Percentiles rank a stretch among this genome's conserved stretches.
Evolutionary conservation across 2,888 invertebrate genomes (phyloP).

Genomic region (Platycheirus rosarum): DNA sequence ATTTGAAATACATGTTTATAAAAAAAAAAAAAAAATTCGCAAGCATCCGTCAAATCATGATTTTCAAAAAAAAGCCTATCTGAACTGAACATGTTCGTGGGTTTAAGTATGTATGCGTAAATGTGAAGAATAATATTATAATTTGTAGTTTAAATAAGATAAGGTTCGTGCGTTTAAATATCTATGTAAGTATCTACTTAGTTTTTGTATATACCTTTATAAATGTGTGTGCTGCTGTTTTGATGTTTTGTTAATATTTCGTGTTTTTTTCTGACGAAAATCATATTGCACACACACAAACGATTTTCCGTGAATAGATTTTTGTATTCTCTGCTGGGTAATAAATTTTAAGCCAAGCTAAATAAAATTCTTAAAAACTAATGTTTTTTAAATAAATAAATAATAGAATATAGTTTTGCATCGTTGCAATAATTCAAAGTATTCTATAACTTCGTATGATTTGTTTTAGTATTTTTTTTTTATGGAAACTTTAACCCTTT

Average conservation of each 20-base stretch:
- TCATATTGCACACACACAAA: conserved; percentile 31
- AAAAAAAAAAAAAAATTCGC: conserved; percentile 8
- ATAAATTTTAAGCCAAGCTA: conserved; percentile 38
- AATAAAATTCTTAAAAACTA: conserved; percentile 25
- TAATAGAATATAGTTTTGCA: conserved; percentile 4
- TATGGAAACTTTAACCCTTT: conserved; percentile 59
- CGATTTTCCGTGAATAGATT: too few relatives aligned
- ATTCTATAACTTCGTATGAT: too few relatives aligned
- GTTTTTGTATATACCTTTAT: conserved; percentile 12
- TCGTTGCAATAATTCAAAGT: conserved; percentile 25
- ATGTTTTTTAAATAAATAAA: neutral
- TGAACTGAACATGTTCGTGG: conserved; percentile 40
- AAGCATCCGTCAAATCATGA: conserved; percentile 1
- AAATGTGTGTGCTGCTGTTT: conserved; percentile 15
- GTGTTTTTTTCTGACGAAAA: conserved; percentile 14
- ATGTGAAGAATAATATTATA: conserved; percentile 40
- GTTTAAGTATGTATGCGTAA: conserved; percentile 66
- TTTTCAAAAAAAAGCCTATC: conserved; percentile 25
- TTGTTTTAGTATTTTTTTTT: conserved; percentile 29
- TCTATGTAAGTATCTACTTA: conserved; percentile 51
- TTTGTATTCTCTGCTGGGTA: conserved; percentile 58
- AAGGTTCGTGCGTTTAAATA: conserved; percentile 61
- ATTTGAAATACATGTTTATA: conserved; percentile 31
- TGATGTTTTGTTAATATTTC: conserved; percentile 38
- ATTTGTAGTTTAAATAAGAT: conserved; percentile 19